Evolutionary conservation across 2,888 invertebrate genomes (phyloP), one percentile per base, ranked within the genome.

Genomic region (Diarsia brunnea): DNA sequence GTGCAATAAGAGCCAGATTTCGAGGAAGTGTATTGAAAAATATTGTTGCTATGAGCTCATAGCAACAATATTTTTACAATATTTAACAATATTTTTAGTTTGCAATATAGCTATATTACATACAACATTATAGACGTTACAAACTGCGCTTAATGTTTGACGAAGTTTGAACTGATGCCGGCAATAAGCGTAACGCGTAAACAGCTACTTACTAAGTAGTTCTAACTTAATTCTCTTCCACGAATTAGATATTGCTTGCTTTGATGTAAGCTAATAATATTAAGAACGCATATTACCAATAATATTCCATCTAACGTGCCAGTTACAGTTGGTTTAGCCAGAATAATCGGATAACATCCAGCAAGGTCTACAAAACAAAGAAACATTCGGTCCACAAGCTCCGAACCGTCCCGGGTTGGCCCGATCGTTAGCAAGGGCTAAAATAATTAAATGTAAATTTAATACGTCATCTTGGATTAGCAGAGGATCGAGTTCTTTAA

Each of bases 371-470:
- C 45, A 47, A 31, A 75, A 78, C 60, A 31, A 47, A 66, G 82
- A 72, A 85, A 81, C 76, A 84, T 81, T 85, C 69, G 75, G 74
- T 74, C 70, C 69, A 53, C 81, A 78, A 65, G 68, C 82, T 70
- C 31, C 24, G 66, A 82, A 76, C 84, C 81, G 79, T 79, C 79
- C 73, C 84, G 79, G 80, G 61, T 68, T 75, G 77, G 64, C 74
- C 68, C 73, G 63, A 79, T 79, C 78, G 79, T 86, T 78, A 77
- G 68, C 71, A 80, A 88, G 81, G 87, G 79, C 81, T 86, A 76
- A 88, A 90, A 91, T 93, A 93, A 93, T 92, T 89, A 91, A 91
- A 93, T 92, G 93, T 90, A 93, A 93, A 93, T 93, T n/a, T 93
- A 93, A 94, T 93, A 93, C 92, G 90, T 92, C 92, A 91, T 92